Conservation (phyloP, 2,888 invertebrate genomes). For the Tetranychus truncatus region DNA sequence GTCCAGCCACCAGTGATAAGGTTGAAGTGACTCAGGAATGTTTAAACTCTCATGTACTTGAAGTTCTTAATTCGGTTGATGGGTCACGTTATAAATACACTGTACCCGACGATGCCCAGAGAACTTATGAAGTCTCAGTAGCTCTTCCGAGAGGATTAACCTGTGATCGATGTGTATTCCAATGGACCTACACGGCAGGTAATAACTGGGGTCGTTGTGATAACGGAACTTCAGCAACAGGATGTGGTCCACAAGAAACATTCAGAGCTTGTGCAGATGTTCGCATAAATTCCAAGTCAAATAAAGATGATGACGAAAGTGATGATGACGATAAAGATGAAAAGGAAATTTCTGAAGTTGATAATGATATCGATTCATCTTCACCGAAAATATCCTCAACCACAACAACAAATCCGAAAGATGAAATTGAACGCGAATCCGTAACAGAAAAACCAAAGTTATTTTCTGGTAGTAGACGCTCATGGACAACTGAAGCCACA, state of each 20-base stretch:
- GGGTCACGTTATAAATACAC: neutral
- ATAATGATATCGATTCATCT: neutral
- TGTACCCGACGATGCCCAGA: neutral
- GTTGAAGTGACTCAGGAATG: conserved; percentile 30
- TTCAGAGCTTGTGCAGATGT: conserved; percentile 6
- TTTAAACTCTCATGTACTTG: conserved; percentile 30
- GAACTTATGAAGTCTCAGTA: conserved; percentile 18
- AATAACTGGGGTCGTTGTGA: conserved; percentile 2
- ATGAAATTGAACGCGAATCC: neutral
- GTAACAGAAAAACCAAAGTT: neutral
- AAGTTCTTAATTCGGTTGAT: neutral
- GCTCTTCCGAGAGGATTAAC: conserved; percentile 23
- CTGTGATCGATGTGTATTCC: conserved; percentile 25
- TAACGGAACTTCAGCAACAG: neutral
- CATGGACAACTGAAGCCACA: neutral
- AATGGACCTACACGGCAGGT: conserved; percentile 26
- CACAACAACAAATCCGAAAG: neutral
- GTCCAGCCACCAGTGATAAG: conserved; percentile 29
- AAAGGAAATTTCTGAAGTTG: neutral
- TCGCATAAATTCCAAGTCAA: neutral
- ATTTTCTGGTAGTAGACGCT: neutral
- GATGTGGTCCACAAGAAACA: neutral
- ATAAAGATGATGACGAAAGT: neutral
- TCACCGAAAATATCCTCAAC: neutral
- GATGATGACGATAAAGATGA: no score